Evolutionary conservation across 2,113 vertebrate genomes (phyloP), one percentile per base, ranked within the genome.

Genomic region (Axis porcinus): DNA sequence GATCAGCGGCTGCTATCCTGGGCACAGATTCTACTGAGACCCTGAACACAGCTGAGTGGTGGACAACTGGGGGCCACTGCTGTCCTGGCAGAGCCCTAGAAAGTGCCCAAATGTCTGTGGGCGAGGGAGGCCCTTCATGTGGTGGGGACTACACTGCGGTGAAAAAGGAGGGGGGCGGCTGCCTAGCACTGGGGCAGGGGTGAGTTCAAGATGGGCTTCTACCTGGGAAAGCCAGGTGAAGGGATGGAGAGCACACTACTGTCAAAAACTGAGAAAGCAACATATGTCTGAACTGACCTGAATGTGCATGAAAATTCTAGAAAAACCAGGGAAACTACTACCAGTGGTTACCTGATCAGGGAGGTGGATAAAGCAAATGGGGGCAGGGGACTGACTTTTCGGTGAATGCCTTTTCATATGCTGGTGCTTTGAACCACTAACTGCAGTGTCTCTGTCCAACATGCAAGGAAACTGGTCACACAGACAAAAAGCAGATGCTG

Each of bases 201-300:
- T 13, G 15, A 50, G 16, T 6, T 15, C 30, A 23, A 13, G 82
- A 6, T 6, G 7, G 58, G 13, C 0, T 6, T 64, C 27, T 19
- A 6, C 5, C 1, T 30, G 45, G 70, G 36, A 43, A 52, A 13
- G 64, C n/a, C 15, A 17, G 45, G 8, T 4, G n/a, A 27, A 15
- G 6, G 45, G 2, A 9, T 6, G 12, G 6, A 15, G 0, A 1
- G 13, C 2, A 16, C 5, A 1, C 40, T 55, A 4, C 74, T 4
- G 8, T 13, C 84, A 19, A 21, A 36, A 15, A 21, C 47, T 0
- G 1, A 5, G 47, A 7, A 17, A 23, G 14, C 3, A 1, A 21
- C 0, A 1, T 45, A 12, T 0, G 2, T 30, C 25, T 36, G 25
- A 57, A 67, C 7, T 8, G 23, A 12, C 67, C 30, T 47, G 60